Evolutionary conservation across 2,797 vertebrate species (phyloP).

Genomic region (Falco biarmicus): DNA sequence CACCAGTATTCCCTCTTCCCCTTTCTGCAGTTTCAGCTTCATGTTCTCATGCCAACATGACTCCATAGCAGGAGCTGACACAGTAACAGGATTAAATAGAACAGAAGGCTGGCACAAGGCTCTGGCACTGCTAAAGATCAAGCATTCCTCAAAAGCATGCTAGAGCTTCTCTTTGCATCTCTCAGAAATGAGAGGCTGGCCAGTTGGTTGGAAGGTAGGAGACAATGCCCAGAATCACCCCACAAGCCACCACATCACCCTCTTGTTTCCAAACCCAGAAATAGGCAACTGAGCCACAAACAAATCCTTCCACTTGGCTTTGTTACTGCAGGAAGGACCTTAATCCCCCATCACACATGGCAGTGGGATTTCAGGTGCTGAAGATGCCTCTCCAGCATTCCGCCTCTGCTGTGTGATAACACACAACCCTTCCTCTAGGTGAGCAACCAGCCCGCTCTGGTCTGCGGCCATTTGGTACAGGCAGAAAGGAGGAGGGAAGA

Average conservation of each 20-base stretch:
- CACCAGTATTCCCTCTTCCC: background rate
- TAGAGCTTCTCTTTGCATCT: background rate
- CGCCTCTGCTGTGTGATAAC: too few relatives aligned
- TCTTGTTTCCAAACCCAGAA: background rate
- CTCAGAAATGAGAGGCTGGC: background rate
- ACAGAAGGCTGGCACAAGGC: background rate
- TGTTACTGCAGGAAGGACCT: background rate
- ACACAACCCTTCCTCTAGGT: too few relatives aligned
- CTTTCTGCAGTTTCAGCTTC: background rate
- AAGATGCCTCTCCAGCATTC: background rate
- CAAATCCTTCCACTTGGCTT: background rate
- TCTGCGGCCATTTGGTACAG: background rate
- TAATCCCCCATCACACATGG: rapidly evolving
- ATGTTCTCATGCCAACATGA: rapidly evolving
- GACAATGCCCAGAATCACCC: too few relatives aligned
- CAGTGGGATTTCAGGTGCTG: too few relatives aligned
- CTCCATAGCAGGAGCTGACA: background rate
- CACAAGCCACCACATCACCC: background rate
- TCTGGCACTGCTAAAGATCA: background rate
- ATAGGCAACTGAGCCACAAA: background rate
- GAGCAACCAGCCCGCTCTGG: background rate
- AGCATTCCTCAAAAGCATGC: background rate
- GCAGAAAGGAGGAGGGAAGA: background rate
- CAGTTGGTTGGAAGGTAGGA: too few relatives aligned
- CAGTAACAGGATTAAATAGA: background rate